Base-by-base conservation (phyloP, 1,140 invertebrate genomes). In the Hermatobates lingyangjiaoensis region DNA sequence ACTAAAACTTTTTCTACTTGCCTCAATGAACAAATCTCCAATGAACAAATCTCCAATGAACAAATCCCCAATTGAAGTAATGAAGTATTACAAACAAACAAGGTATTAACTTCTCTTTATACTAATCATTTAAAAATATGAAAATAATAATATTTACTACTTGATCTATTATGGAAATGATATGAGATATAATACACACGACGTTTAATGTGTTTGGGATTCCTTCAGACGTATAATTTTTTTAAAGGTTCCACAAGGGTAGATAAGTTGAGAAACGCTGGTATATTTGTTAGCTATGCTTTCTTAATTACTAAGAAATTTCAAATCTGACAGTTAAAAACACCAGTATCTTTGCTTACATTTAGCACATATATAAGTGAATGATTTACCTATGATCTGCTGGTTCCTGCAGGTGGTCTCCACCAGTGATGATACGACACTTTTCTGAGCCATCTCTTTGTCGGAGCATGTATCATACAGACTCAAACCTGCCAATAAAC, bases 381-480 rank as follows among this genome's bases (percentile, higher is more conserved):
- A 46, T 26, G 18, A 45, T 53, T 54, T 30, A 59, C 58, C 58
- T 26, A 56, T 45, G 12, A 52, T 10, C 28, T 51, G 45, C 7
- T 48, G 26, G 15, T 54, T 28, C 14, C 28, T 45, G 38, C 60
- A 61, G 24, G 58, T 55, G 27, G 46, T 40, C 18, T 60, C 58
- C 0, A 58, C 55, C 0, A 57, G 26, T n/a, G 58, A 53, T 24
- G 54, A 55, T 34, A 59, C 50, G 10, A 61, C 28, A 2, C 59
- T 51, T 42, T 57, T 60, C 42, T 55, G 54, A 28, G 59, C 53
- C 27, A 52, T 45, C 10, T 55, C 53, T 27, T 49, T 27, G 34
- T 47, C 28, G 10, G 55, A 50, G 51, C 60, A 61, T 4, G 54
- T 56, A 42, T 61, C 60, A 51, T 61, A 61, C 7, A 60, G 30